Conservation (phyloP, 2,113 vertebrate genomes). For the Girardinichthys multiradiatus region DNA sequence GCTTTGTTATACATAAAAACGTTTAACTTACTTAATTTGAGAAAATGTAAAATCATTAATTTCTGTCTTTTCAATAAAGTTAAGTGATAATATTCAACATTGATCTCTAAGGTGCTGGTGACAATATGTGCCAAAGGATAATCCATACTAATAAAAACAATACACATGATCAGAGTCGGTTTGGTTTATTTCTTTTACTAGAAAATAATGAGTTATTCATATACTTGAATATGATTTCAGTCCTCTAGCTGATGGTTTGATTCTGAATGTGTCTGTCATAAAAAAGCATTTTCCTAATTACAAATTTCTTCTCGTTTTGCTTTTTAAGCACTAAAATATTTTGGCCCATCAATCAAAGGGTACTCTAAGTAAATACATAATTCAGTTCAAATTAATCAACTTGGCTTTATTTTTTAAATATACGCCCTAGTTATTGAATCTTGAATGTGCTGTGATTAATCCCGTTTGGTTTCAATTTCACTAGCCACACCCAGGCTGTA, state of each 20-base stretch:
- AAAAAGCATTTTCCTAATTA: too few relatives aligned
- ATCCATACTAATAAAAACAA: constrained; percentile 33
- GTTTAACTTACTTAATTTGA: constrained; percentile 4
- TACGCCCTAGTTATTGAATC: too few relatives aligned
- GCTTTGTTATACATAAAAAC: constrained; percentile 10
- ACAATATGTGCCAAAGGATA: constrained; percentile 51
- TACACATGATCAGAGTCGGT: not conserved
- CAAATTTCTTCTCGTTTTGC: too few relatives aligned
- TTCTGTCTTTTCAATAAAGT: constrained; percentile 22
- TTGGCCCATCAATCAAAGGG: too few relatives aligned
- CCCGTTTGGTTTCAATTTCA: too few relatives aligned
- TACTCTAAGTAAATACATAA: too few relatives aligned
- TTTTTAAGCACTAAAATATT: too few relatives aligned
- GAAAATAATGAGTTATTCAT: not conserved
- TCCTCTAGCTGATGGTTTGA: not conserved
- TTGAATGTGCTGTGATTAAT: too few relatives aligned
- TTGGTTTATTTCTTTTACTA: constrained; percentile 1
- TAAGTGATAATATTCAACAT: not conserved
- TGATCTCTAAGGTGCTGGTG: constrained; percentile 37
- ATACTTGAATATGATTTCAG: not conserved
- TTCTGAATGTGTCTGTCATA: not conserved
- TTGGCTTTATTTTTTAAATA: too few relatives aligned
- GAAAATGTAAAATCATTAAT: constrained; percentile 15
- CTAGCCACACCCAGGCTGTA: too few relatives aligned
- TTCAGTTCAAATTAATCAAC: too few relatives aligned